A percentile compares a stretch with the other conserved stretches of the same genome.
phyloP scores from a whole-genome alignment of 1,140 invertebrate species.

The Aphis craccivora region DNA sequence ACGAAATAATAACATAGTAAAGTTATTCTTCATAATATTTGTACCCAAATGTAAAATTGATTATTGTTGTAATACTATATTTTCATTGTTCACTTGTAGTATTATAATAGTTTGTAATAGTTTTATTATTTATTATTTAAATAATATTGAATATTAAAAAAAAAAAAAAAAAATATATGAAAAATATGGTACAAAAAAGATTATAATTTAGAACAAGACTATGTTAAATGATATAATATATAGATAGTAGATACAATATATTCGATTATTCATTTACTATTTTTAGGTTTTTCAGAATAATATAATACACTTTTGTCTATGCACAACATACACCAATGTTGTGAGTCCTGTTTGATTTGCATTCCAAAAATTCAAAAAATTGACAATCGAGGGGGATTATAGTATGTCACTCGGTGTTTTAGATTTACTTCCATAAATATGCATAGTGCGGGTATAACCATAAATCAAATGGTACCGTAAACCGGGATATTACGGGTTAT shows the following conservation, averaged over 20 bases:
- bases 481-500: constrained; percentile 34
- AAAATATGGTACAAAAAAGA: too few species aligned
- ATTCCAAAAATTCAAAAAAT: not conserved
- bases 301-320: not conserved
- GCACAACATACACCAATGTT: not conserved
- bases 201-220: too few species aligned
- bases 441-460: not conserved
- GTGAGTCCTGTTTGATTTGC: not conserved
- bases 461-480: constrained; percentile 43
- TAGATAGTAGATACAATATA: too few species aligned
- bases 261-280: not conserved
- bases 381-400: not conserved
- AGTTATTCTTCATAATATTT: too few species aligned
- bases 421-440: constrained; percentile 42
- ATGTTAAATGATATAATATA: not conserved
- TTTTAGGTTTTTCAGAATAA: not conserved
- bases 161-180: too few species aligned
- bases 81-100: not conserved
- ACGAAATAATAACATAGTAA: not conserved
- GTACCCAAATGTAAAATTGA: not conserved
- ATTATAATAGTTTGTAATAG: too few species aligned
- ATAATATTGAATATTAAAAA: too few species aligned
- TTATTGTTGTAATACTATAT: not conserved
- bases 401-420: not conserved
- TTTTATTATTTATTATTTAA: too few species aligned